phyloP scores from a whole-genome alignment of 2,113 vertebrate species.

The Fregata magnificens region DNA sequence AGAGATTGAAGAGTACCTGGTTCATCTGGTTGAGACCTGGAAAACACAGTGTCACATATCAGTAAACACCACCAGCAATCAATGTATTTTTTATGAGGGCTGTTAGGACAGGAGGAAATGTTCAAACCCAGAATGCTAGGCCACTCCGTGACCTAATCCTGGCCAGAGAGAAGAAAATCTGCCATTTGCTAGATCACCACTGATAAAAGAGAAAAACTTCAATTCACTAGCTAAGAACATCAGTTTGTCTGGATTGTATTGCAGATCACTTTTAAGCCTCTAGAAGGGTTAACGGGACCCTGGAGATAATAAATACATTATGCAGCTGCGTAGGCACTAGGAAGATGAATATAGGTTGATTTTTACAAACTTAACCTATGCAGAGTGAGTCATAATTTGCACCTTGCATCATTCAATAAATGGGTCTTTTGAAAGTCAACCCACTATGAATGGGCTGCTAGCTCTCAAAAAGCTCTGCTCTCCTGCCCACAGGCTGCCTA shows the following conservation, averaged over 20 bases:
- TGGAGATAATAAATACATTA: slow-evolving; percentile 33
- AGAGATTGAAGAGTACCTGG: background rate
- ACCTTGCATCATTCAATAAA: slow-evolving; percentile 51
- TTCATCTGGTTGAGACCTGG: background rate
- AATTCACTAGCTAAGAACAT: background rate
- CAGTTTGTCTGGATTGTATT: background rate
- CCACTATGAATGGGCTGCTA: slow-evolving; percentile 29
- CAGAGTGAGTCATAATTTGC: slow-evolving; percentile 54
- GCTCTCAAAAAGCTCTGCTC: background rate
- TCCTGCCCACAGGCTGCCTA: slow-evolving; percentile 6
- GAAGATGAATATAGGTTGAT: slow-evolving; percentile 41
- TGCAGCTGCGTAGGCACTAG: slow-evolving; percentile 49
- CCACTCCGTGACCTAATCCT: background rate
- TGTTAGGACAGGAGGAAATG: background rate
- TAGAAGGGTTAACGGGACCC: slow-evolving; percentile 21
- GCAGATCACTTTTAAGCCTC: background rate
- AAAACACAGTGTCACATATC: background rate
- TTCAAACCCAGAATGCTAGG: background rate
- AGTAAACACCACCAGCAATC: background rate
- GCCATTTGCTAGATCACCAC: background rate
- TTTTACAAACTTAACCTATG: slow-evolving; percentile 49
- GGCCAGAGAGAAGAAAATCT: background rate
- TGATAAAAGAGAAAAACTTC: background rate
- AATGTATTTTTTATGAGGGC: background rate
- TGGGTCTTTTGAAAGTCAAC: slow-evolving; percentile 47